phyloP scores from a whole-genome alignment of 1,140 invertebrate species.

The Drosophila lacertosa region DNA sequence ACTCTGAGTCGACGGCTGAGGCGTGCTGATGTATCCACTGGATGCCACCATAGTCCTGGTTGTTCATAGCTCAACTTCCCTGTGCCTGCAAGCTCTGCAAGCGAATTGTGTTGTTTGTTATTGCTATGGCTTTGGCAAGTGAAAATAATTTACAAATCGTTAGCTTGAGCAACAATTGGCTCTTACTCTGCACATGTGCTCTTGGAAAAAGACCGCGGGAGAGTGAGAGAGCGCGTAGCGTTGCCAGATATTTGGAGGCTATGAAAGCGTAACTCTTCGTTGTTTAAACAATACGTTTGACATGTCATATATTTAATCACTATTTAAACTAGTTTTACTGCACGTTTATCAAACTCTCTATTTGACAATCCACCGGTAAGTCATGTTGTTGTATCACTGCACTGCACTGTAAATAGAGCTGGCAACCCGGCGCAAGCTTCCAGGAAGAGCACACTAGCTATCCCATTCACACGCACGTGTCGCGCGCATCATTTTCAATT shows the following conservation, averaged over 20 bases:
- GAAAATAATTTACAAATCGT: conserved; percentile 26
- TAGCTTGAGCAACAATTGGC: conserved; percentile 65
- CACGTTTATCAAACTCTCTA: background rate
- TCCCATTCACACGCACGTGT: conserved; percentile 48
- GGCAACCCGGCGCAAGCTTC: conserved; percentile 34
- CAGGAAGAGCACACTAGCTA: conserved; percentile 26
- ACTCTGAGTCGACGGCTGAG: conserved; percentile 52
- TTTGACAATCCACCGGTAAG: background rate
- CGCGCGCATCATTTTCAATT: conserved; percentile 10
- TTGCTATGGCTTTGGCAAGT: conserved; percentile 18
- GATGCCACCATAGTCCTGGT: conserved; percentile 72
- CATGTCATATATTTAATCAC: background rate
- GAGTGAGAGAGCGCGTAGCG: conserved; percentile 36
- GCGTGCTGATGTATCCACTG: conserved; percentile 79
- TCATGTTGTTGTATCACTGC: background rate
- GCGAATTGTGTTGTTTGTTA: conserved; percentile 26
- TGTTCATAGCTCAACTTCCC: conserved; percentile 68
- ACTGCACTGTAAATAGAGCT: conserved; percentile 1
- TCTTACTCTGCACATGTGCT: conserved; percentile 61
- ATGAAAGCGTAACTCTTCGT: background rate
- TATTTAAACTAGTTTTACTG: background rate
- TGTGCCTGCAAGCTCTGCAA: conserved; percentile 30
- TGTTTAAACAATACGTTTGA: background rate
- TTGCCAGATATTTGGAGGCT: conserved; percentile 42
- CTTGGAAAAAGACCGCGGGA: conserved; percentile 42